phyloP scores from a whole-genome alignment of 2,113 vertebrate species.

The Brachionichthys hirsutus region DNA sequence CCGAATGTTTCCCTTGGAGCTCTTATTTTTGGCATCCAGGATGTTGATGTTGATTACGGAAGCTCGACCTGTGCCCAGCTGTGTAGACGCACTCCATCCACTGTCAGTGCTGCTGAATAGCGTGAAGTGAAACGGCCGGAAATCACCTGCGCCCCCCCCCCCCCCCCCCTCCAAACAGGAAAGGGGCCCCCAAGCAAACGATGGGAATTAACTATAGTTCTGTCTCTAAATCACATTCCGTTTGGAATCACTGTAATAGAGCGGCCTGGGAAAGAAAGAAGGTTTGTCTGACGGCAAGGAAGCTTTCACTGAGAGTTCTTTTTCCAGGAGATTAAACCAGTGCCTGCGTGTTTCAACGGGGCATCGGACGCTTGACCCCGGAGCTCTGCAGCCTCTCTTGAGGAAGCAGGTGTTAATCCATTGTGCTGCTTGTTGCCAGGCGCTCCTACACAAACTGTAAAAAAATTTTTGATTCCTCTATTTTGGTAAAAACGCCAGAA shows the following conservation, averaged over 20 bases:
- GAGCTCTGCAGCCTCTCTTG: neutral
- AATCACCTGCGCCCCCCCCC: constrained; percentile 40
- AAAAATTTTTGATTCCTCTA: neutral
- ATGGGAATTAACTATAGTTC: neutral
- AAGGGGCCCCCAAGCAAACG: constrained; percentile 7
- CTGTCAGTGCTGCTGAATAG: constrained; percentile 9
- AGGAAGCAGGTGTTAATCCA: constrained; percentile 67
- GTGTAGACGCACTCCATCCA: constrained; percentile 13
- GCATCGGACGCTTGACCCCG: no score
- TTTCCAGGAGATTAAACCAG: no score
- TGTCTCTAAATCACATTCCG: no score
- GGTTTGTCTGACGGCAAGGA: no score
- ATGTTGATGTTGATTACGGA: constrained; percentile 29
- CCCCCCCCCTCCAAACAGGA: constrained; percentile 44
- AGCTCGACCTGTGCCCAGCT: constrained; percentile 52
- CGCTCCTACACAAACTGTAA: neutral
- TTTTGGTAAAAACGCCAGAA: no score
- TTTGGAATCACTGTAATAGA: no score
- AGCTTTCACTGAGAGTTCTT: no score
- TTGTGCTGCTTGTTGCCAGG: constrained; percentile 26
- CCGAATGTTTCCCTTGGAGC: neutral
- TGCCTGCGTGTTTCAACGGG: no score
- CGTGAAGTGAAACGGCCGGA: constrained; percentile 2
- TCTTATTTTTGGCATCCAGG: constrained; percentile 25
- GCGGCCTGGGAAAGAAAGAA: no score